Percentiles rank a stretch among this genome's conserved stretches.
Conservation (phyloP, 2,797 vertebrate genomes). For the Enteromius viviparus region DNA sequence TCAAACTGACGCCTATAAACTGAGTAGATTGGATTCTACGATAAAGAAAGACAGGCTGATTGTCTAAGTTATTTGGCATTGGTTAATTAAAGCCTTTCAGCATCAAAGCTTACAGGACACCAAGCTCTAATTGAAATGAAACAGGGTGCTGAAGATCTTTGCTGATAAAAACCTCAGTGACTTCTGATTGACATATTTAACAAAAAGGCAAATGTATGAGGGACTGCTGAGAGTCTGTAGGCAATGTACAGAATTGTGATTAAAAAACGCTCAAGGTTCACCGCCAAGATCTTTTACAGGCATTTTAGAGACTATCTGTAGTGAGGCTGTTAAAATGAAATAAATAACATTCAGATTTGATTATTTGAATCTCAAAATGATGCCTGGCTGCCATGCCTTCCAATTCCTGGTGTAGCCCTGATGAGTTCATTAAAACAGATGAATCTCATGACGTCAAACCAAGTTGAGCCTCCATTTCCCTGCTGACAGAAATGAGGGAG, state of each 20-base stretch:
- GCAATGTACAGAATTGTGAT: neutral
- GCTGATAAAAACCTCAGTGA: conserved; percentile 26
- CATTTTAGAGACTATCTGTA: neutral
- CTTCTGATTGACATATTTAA: conserved; percentile 15
- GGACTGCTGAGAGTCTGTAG: neutral
- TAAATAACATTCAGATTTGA: neutral
- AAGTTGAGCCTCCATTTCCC: conserved; percentile 1
- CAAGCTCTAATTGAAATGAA: conserved; percentile 57
- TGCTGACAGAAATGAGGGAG: conserved; percentile 9
- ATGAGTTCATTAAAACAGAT: conserved; percentile 12
- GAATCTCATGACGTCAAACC: neutral
- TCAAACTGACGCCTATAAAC: conserved; percentile 20
- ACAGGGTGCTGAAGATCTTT: conserved; percentile 35
- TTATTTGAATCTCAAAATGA: neutral
- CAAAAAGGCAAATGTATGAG: neutral
- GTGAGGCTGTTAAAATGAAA: neutral
- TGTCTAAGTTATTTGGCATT: conserved; percentile 48
- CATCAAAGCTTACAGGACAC: conserved; percentile 58
- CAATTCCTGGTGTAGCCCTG: neutral
- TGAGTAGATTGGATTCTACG: conserved; percentile 54
- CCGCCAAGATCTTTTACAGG: neutral
- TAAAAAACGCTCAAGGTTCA: neutral
- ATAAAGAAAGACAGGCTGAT: conserved; percentile 35
- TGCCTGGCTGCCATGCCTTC: neutral
- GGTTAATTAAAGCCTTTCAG: conserved; percentile 53